These are phyloP conservation scores for Pedionomus torquatus DNA, from an alignment of 2,113 vertebrate species.

Conservation along the genomic window DNA sequence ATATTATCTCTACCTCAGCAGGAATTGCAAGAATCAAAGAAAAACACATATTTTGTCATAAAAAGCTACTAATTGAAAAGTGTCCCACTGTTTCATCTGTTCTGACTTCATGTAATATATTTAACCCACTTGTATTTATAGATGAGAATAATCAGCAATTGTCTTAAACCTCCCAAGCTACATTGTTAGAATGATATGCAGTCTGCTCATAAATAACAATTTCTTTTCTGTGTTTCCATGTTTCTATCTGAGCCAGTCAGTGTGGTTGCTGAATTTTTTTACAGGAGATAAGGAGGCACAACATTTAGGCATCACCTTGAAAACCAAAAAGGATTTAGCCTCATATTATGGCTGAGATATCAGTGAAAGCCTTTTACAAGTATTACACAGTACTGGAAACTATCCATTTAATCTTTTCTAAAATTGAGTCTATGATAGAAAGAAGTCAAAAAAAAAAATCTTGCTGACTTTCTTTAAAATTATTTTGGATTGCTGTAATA, in stretches of 20 bases:
- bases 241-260: neutral
- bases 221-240: neutral
- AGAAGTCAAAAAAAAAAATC: neutral
- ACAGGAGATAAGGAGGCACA: neutral
- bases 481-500: neutral
- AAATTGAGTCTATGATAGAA: neutral
- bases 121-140: slow-evolving; percentile 7
- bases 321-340: neutral
- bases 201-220: neutral
- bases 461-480: neutral
- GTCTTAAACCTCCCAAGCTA: neutral
- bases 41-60: neutral
- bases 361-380: neutral
- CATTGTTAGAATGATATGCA: neutral
- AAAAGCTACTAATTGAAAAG: neutral
- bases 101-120: neutral
- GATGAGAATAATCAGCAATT: neutral
- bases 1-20: neutral
- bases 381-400: neutral
- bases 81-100: neutral
- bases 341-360: neutral
- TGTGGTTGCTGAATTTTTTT: neutral
- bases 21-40: neutral
- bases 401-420: neutral
- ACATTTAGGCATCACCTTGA: neutral